Evolutionary conservation across 2,888 invertebrate genomes (phyloP).

Genomic region (Ommatoiulus sabulosus): DNA sequence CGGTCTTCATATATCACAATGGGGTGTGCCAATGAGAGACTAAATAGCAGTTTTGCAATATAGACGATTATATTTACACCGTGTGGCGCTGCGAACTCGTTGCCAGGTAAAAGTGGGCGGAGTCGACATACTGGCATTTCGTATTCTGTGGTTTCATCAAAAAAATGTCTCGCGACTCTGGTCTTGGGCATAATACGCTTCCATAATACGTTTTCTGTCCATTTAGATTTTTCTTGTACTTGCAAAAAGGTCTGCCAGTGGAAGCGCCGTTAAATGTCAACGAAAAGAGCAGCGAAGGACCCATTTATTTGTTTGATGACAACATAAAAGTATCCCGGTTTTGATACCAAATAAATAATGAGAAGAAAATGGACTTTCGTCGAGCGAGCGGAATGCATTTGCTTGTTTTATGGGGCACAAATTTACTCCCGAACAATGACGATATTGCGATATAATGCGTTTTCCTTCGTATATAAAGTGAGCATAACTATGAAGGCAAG

Average conservation of each 20-base stretch:
- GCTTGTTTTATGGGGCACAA: conserved; percentile 29
- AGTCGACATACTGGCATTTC: no score
- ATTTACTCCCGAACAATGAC: background rate
- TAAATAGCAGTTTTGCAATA: no score
- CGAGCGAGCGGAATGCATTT: conserved; percentile 16
- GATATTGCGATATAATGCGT: conserved; percentile 7
- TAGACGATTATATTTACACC: no score
- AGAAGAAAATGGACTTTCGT: conserved; percentile 4
- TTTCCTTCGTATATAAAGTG: no score
- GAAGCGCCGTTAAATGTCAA: conserved; percentile 8
- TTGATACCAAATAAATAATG: conserved; percentile 31
- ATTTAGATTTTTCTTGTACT: background rate
- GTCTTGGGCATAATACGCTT: conserved; percentile 7
- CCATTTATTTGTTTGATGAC: conserved; percentile 18
- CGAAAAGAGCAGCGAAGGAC: conserved; percentile 2
- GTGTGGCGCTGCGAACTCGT: no score
- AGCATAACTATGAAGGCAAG: no score
- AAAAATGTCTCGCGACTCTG: no score
- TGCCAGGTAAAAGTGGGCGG: no score
- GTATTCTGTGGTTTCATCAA: no score
- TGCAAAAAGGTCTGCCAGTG: background rate
- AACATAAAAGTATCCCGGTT: conserved; percentile 4
- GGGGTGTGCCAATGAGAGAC: no score
- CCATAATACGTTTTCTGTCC: background rate
- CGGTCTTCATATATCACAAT: no score